Evolutionary conservation across 1,140 invertebrate genomes (phyloP).

Genomic region (Ylistrum balloti): DNA sequence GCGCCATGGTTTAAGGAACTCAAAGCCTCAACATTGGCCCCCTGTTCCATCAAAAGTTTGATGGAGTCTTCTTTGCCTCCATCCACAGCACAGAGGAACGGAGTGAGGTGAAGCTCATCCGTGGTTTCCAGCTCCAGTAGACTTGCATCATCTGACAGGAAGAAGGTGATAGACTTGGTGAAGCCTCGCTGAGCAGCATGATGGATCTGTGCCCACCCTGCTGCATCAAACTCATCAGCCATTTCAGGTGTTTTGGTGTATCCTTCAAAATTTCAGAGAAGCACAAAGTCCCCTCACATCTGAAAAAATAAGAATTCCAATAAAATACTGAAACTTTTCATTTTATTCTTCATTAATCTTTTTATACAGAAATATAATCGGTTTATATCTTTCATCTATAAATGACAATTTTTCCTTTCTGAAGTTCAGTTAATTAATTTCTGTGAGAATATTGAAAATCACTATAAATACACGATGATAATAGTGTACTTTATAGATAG

Average conservation of each 20-base stretch:
- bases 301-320: constrained; percentile 16
- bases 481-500: too few relatives aligned
- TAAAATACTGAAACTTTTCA: too few relatives aligned
- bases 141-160: constrained; percentile 73
- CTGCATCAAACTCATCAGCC: constrained; percentile 76
- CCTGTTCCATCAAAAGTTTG: constrained; percentile 73
- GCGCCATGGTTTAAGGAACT: constrained; percentile 79
- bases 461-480: too few relatives aligned
- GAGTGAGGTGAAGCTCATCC: constrained; percentile 78
- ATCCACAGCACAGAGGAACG: constrained; percentile 79
- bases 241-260: constrained; percentile 34
- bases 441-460: too few relatives aligned
- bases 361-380: too few relatives aligned
- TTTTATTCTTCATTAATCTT: too few relatives aligned
- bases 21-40: constrained; percentile 74
- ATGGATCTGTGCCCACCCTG: constrained; percentile 81
- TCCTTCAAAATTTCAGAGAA: background rate
- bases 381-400: too few relatives aligned
- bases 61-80: constrained; percentile 78
- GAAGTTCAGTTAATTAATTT: too few relatives aligned
- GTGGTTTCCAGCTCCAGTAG: constrained; percentile 79
- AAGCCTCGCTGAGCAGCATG: constrained; percentile 79
- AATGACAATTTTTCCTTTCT: too few relatives aligned
- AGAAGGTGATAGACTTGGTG: constrained; percentile 78
- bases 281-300: background rate